Percentiles rank a stretch among this genome's conserved stretches.
Conservation (phyloP, 2,797 vertebrate genomes). For the Paguma larvata region DNA sequence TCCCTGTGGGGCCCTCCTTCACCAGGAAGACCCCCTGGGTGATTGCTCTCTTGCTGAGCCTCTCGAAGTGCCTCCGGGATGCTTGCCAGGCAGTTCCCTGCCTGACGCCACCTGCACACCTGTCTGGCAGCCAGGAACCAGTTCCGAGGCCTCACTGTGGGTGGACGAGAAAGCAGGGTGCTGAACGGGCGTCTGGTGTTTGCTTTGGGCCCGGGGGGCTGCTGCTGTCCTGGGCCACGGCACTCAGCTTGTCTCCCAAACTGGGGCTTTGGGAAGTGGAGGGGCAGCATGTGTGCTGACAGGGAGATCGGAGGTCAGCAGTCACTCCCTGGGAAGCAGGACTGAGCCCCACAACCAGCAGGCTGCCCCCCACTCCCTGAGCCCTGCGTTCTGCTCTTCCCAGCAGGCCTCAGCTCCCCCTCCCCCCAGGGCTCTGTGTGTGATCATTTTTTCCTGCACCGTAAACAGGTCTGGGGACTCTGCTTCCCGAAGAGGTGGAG, state of each 20-base stretch:
- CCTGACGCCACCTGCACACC: rapidly evolving
- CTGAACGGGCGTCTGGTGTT: neutral
- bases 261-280: neutral
- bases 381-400: neutral
- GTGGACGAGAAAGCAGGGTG: neutral
- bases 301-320: rapidly evolving
- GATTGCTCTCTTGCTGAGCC: neutral
- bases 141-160: neutral
- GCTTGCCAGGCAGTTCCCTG: neutral
- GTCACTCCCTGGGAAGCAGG: neutral
- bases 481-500: neutral
- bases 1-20: neutral
- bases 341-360: conserved; percentile 59
- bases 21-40: neutral
- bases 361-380: conserved; percentile 75
- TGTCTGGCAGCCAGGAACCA: neutral
- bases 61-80: neutral
- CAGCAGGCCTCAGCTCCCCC: neutral
- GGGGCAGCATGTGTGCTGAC: neutral
- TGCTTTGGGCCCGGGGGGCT: neutral
- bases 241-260: too few species aligned
- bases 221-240: neutral
- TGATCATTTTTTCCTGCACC: neutral
- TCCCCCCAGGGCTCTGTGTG: neutral
- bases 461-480: neutral